Conservation (phyloP, 2,113 vertebrate species). For the Mormoops blainvillei region DNA sequence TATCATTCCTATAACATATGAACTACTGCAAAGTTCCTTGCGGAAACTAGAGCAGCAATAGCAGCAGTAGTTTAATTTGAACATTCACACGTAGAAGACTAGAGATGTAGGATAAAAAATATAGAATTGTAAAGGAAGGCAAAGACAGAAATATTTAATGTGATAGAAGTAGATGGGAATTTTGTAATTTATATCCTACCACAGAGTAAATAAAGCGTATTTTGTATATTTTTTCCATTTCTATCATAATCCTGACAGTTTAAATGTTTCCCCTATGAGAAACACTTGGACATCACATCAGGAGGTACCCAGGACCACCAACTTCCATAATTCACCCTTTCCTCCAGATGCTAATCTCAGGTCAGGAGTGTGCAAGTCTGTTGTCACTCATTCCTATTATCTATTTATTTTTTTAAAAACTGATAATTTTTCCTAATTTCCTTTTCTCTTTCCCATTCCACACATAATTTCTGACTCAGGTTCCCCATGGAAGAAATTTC, state of each 20-base stretch:
- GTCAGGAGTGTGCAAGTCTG: background rate
- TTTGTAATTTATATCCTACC: background rate
- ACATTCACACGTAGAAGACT: background rate
- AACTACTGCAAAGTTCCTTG: background rate
- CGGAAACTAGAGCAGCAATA: background rate
- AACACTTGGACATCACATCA: background rate
- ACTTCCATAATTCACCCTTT: background rate
- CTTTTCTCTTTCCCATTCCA: background rate
- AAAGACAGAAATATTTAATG: background rate
- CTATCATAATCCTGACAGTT: background rate
- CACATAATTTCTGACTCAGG: background rate
- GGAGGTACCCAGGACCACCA: background rate
- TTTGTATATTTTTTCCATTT: background rate
- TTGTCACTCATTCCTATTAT: background rate
- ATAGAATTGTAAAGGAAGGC: background rate
- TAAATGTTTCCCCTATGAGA: background rate
- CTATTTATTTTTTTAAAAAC: background rate
- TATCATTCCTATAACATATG: background rate
- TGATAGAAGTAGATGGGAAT: background rate
- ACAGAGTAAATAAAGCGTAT: background rate
- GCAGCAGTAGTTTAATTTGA: background rate
- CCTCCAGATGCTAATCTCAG: background rate
- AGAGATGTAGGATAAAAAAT: background rate
- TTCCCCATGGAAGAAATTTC: background rate
- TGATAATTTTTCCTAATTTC: background rate